Conservation (phyloP, 2,888 invertebrate genomes). For the Caenorhabditis zanzibari region DNA sequence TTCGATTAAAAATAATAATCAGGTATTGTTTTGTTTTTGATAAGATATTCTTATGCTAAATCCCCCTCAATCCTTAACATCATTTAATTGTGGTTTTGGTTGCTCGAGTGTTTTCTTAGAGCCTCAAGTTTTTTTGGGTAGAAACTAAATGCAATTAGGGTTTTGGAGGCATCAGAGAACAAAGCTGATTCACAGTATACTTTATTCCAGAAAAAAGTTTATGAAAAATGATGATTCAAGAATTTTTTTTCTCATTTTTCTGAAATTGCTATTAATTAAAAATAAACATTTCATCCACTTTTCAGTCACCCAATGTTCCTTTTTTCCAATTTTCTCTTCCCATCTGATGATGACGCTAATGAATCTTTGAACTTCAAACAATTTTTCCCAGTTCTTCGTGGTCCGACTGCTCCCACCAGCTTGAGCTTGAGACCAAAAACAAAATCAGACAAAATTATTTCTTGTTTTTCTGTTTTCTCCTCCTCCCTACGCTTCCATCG, state of each 20-base stretch:
- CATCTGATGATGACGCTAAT: neutral
- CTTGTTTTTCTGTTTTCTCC: constrained; percentile 15
- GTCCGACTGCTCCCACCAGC: neutral
- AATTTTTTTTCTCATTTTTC: neutral
- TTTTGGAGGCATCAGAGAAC: neutral
- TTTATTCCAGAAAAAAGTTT: neutral
- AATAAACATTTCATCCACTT: neutral
- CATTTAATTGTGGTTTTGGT: constrained; percentile 13
- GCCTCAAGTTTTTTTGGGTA: neutral
- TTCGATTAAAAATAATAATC: neutral
- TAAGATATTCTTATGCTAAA: constrained; percentile 4
- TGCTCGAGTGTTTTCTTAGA: constrained; percentile 5
- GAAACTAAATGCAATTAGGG: constrained; percentile 1
- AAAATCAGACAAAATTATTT: constrained; percentile 33
- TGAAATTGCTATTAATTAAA: neutral
- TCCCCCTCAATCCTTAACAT: neutral
- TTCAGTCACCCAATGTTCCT: neutral
- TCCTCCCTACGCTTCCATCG: neutral
- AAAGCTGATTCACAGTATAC: neutral
- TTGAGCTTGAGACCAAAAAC: constrained; percentile 2
- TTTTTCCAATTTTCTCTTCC: neutral
- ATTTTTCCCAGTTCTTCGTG: neutral
- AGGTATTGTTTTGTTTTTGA: constrained; percentile 3
- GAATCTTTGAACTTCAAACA: constrained; percentile 14
- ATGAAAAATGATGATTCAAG: constrained; percentile 5